phyloP scores from a whole-genome alignment of 2,888 invertebrate genomes.

The Parnassius mnemosyne region DNA sequence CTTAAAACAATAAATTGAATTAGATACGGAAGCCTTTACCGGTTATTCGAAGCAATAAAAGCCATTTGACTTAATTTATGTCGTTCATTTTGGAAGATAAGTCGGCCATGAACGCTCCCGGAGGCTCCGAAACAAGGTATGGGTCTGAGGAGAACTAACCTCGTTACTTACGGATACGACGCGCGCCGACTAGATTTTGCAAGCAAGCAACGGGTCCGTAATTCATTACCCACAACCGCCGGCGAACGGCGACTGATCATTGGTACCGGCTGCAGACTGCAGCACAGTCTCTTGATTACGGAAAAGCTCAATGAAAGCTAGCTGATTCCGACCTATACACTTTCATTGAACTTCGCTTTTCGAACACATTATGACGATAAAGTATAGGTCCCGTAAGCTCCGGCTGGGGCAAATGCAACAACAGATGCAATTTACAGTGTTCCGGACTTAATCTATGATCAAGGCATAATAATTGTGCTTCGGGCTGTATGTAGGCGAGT shows the following conservation, averaged over 20 bases:
- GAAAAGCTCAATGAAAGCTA: constrained; percentile 54
- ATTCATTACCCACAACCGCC: constrained; percentile 65
- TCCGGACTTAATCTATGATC: constrained; percentile 25
- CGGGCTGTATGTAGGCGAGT: constrained; percentile 1
- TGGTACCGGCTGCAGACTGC: constrained; percentile 39
- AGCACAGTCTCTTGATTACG: constrained; percentile 57
- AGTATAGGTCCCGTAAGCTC: constrained; percentile 52
- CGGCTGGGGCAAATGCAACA: constrained; percentile 44
- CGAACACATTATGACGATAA: constrained; percentile 53
- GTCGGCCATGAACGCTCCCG: constrained; percentile 66
- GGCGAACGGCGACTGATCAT: constrained; percentile 50
- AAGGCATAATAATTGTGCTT: constrained; percentile 8
- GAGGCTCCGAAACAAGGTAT: constrained; percentile 64
- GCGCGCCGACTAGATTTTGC: constrained; percentile 60
- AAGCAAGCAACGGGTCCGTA: constrained; percentile 57
- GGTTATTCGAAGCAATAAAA: constrained; percentile 62
- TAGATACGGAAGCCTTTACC: constrained; percentile 40
- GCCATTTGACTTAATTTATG: constrained; percentile 67
- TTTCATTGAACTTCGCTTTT: constrained; percentile 55
- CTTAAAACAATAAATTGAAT: constrained; percentile 46
- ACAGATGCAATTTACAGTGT: constrained; percentile 48
- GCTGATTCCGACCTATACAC: constrained; percentile 57
- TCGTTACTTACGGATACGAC: constrained; percentile 64
- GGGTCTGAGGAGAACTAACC: constrained; percentile 53
- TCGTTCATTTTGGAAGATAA: constrained; percentile 65